phyloP scores from a whole-genome alignment of 1,140 invertebrate genomes.

The Cotesia chilonis region DNA sequence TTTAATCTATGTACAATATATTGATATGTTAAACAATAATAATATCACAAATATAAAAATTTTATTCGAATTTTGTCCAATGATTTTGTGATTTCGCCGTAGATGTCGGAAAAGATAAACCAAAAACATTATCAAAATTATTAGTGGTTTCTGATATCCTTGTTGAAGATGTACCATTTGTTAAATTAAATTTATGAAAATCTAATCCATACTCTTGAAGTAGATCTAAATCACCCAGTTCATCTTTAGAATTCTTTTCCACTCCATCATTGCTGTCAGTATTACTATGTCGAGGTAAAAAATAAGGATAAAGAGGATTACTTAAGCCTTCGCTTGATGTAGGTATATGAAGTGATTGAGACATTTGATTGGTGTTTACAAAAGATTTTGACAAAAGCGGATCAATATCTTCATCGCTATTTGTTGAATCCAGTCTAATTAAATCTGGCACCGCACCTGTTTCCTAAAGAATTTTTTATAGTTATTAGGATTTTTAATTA shows the following conservation, averaged over 20 bases:
- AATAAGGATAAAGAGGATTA: constrained; percentile 71
- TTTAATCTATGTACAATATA: constrained; percentile 26
- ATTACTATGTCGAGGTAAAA: constrained; percentile 61
- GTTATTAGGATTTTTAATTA: too few species aligned
- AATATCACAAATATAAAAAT: neutral
- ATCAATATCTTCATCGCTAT: constrained; percentile 71
- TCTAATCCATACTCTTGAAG: constrained; percentile 69
- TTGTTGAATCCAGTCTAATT: constrained; percentile 69
- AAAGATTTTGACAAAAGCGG: constrained; percentile 65
- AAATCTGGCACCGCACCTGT: constrained; percentile 66
- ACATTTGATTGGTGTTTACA: constrained; percentile 58
- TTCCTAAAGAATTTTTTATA: constrained; percentile 31
- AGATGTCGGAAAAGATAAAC: constrained; percentile 46
- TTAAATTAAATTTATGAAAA: constrained; percentile 61
- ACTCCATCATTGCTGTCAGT: constrained; percentile 39
- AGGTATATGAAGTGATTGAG: constrained; percentile 60
- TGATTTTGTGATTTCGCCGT: constrained; percentile 61
- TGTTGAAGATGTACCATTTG: constrained; percentile 51
- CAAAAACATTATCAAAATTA: constrained; percentile 56
- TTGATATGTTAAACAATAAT: constrained; percentile 33
- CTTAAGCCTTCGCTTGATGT: constrained; percentile 65
- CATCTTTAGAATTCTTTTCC: constrained; percentile 47
- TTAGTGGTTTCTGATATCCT: constrained; percentile 49
- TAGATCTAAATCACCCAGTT: constrained; percentile 65
- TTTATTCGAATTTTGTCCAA: constrained; percentile 64